phyloP scores from a whole-genome alignment of 2,113 vertebrate genomes.

The Stercorarius parasiticus region DNA sequence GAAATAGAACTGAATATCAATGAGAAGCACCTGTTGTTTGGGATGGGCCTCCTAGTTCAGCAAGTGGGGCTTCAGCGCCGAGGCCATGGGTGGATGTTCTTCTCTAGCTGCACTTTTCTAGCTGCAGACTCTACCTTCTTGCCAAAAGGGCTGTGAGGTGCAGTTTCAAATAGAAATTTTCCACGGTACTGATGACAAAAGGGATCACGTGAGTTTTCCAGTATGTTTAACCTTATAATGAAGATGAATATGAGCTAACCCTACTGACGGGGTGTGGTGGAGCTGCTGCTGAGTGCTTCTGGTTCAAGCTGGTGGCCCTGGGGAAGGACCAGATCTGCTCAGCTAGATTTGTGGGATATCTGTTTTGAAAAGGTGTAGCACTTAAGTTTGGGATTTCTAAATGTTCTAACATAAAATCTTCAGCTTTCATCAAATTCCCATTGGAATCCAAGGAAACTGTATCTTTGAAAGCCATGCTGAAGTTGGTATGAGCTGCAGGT shows the following conservation, averaged over 20 bases:
- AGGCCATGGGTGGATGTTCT: neutral
- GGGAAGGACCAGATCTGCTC: neutral
- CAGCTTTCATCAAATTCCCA: neutral
- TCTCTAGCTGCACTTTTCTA: neutral
- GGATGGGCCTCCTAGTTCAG: neutral
- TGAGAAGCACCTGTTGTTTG: neutral
- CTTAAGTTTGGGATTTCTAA: neutral
- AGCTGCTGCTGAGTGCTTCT: neutral
- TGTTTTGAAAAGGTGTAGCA: neutral
- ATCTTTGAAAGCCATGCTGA: neutral
- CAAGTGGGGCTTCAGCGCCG: neutral
- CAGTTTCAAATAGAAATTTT: neutral
- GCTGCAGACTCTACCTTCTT: neutral
- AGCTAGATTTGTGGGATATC: neutral
- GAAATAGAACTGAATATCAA: neutral
- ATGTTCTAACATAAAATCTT: neutral
- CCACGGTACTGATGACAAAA: neutral
- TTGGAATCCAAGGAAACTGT: neutral
- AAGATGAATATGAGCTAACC: neutral
- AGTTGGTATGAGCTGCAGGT: neutral
- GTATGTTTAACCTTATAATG: neutral
- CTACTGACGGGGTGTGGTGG: neutral
- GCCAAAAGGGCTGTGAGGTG: neutral
- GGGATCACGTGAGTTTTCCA: neutral
- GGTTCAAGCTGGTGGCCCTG: neutral